Base-by-base conservation (phyloP, 2,797 vertebrate species). In the Tiaroga cobitis region DNA sequence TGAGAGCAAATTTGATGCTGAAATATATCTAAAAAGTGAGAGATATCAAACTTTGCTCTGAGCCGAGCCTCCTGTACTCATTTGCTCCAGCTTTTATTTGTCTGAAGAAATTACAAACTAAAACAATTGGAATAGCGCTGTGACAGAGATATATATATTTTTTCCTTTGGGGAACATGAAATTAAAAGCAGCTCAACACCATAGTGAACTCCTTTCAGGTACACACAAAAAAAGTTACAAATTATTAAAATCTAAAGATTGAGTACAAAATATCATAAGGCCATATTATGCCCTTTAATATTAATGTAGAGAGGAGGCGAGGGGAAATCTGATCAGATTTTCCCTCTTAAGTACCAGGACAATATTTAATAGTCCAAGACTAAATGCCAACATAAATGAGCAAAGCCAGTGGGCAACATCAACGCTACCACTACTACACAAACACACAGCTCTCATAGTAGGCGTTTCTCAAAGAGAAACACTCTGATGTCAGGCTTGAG, bases 361-460 rank as follows among this genome's bases (percentile, higher is more conserved):
- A 59, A 87, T 83, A 87, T 34, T 85, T 63, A 41, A 63, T 32
- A 84, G 74, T 32, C 56, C 43, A 67, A 69, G 85, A 82, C 8
- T 54, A 82, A 24, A 78, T 78, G 67, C 78, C 87, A 90, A 76
- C 80, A 89, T 75, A 74, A 41, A 83, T 87, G 75, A 37, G 63
- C 34, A 18, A 85, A 41, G 87, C 86, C 39, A 54, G n/a, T 41
- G 65, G 67, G 9, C 72, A 39, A 67, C 37, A 61, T 46, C 21
- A 51, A 24, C 2, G 24, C 34, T 39, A 59, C 21, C 26, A 69
- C 41, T 32, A 65, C 32, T 21, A 51, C 11, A 24, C 19, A 76
- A 76, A 16, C 21, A 16, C 13, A 59, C 51, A 39, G 74, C 51
- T 76, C 51, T 56, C 21, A 56, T n/a, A 56, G 74, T 56, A 24